Evolutionary conservation across 2,797 vertebrate species (phyloP).

Genomic region (Adelosebastes latens): DNA sequence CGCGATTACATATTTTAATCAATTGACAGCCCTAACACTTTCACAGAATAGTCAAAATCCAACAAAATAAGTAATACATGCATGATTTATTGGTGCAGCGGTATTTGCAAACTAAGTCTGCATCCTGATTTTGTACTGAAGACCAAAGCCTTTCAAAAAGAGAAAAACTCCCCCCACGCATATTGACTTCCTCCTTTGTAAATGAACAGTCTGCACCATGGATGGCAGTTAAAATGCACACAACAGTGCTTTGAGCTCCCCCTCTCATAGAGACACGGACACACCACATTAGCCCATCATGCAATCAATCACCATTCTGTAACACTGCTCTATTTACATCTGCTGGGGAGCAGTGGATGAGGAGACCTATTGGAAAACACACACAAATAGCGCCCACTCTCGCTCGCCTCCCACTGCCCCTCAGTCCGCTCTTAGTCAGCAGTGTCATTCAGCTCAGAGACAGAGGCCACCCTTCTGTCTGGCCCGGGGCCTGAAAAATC

Average conservation of each 20-base stretch:
- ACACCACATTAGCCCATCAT: conserved; percentile 58
- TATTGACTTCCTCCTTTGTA: conserved; percentile 26
- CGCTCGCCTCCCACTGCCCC: conserved; percentile 61
- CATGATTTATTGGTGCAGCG: background rate
- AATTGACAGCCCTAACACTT: background rate
- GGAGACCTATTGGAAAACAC: conserved; percentile 62
- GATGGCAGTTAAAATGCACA: conserved; percentile 44
- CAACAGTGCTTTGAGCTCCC: conserved; percentile 42
- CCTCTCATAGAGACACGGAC: conserved; percentile 40
- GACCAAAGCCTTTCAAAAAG: background rate
- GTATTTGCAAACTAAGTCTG: background rate
- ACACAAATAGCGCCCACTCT: conserved; percentile 68
- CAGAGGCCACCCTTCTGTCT: conserved; percentile 84
- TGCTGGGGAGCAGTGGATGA: conserved; percentile 44
- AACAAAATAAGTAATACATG: background rate
- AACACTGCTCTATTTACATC: conserved; percentile 70
- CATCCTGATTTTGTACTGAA: background rate
- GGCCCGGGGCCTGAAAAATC: conserved; percentile 82
- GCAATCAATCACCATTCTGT: conserved; percentile 65
- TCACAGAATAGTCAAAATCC: background rate
- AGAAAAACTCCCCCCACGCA: background rate
- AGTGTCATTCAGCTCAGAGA: conserved; percentile 79
- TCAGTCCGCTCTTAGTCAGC: conserved; percentile 71
- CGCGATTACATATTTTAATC: no score
- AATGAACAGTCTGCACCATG: conserved; percentile 38